Conservation (phyloP, 2,113 vertebrate genomes). For the Pagrus major region DNA sequence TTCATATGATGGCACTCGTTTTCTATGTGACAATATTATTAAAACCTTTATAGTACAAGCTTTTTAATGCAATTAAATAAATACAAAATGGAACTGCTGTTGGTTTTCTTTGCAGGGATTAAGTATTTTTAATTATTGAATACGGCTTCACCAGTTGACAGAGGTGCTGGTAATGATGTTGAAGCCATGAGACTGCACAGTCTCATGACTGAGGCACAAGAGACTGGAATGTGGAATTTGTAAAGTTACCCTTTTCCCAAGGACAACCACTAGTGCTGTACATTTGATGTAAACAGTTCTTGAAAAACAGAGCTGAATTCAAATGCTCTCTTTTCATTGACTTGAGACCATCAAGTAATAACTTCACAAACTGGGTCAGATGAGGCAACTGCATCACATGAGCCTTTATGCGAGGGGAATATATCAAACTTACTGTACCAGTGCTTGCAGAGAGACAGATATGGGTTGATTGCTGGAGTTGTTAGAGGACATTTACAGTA, state of each 20-base stretch:
- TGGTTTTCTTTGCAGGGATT: neutral
- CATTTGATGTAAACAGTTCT: conserved; percentile 1
- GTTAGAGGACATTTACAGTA: conserved; percentile 64
- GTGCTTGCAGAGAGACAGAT: conserved; percentile 42
- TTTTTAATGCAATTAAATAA: neutral
- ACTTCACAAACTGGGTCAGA: conserved; percentile 56
- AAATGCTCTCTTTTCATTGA: conserved; percentile 14
- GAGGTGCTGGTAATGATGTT: neutral
- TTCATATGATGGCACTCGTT: neutral
- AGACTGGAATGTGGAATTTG: neutral
- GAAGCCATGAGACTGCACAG: neutral
- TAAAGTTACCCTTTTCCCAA: neutral
- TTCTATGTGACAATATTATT: neutral
- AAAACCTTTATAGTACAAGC: neutral
- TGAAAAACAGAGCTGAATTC: neutral
- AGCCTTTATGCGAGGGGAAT: conserved; percentile 34
- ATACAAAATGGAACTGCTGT: neutral
- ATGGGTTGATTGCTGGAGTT: conserved; percentile 50
- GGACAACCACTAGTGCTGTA: neutral
- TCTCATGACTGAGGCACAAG: neutral
- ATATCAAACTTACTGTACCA: conserved; percentile 35
- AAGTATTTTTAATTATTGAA: neutral
- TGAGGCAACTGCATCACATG: conserved; percentile 20
- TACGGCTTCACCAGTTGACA: neutral
- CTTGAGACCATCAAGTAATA: conserved; percentile 44